phyloP scores from a whole-genome alignment of 2,113 vertebrate species.

The Motacilla alba region DNA sequence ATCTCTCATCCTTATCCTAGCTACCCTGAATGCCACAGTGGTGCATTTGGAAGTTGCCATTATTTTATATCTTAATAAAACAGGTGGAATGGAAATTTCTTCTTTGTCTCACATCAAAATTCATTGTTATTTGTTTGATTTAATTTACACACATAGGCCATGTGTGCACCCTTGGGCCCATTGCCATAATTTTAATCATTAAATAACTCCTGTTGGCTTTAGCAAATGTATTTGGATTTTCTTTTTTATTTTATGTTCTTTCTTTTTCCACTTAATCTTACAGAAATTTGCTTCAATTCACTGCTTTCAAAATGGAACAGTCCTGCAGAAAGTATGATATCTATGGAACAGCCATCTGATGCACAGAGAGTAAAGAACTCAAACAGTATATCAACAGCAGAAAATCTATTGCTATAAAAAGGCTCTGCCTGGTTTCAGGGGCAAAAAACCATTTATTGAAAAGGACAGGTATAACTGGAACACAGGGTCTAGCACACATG shows the following conservation, averaged over 20 bases:
- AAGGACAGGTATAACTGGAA: background rate
- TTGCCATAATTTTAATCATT: background rate
- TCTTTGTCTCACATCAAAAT: background rate
- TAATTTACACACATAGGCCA: background rate
- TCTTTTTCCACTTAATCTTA: background rate
- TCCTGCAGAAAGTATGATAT: background rate
- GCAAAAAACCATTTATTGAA: background rate
- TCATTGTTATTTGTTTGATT: background rate
- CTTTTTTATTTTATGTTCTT: background rate
- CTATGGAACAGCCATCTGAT: background rate
- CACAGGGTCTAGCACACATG: background rate
- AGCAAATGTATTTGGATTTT: background rate
- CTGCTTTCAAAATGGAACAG: background rate
- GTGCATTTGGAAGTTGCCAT: background rate
- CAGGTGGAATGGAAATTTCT: background rate
- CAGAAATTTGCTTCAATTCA: background rate
- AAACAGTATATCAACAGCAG: background rate
- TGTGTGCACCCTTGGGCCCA: background rate
- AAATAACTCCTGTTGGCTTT: background rate
- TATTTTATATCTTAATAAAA: background rate
- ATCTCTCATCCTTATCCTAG: too few relatives aligned
- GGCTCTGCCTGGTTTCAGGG: background rate
- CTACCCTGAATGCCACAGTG: too few relatives aligned
- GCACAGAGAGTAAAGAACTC: background rate
- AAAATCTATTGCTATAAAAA: background rate